Conservation (phyloP, 2,113 vertebrate species). For the Lates calcarifer region DNA sequence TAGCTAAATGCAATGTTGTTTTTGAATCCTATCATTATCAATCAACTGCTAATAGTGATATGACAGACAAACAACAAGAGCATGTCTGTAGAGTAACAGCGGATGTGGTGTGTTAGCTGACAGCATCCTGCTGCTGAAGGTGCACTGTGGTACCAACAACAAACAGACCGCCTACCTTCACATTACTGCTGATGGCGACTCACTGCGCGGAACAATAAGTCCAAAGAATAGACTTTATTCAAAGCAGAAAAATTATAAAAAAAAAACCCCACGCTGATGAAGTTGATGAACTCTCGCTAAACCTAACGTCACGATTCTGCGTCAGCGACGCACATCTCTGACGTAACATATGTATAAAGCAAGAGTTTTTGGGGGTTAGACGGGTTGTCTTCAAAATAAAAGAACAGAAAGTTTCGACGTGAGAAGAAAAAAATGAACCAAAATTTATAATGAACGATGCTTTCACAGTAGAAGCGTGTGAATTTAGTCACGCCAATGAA, state of each 20-base stretch:
- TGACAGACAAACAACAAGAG: not conserved
- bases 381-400: slow-evolving; percentile 19
- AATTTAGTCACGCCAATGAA: not conserved
- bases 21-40: not conserved
- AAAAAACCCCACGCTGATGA: not conserved
- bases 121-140: not conserved
- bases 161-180: slow-evolving; percentile 47
- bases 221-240: not conserved
- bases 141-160: not conserved
- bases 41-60: not conserved
- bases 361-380: not conserved
- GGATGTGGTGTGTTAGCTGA: not conserved
- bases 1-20: not conserved
- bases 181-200: not conserved
- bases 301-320: slow-evolving; percentile 27
- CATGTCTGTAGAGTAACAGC: not conserved
- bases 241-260: not conserved
- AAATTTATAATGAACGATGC: not conserved
- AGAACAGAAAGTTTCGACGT: not conserved
- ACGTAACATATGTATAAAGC: no score
- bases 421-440: not conserved
- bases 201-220: fast-evolving
- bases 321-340: slow-evolving; percentile 25
- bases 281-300: not conserved
- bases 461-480: not conserved